Evolutionary conservation across 2,113 vertebrate species (phyloP), one percentile per base, ranked within the genome.

Genomic region (Leptocoma aspasia): DNA sequence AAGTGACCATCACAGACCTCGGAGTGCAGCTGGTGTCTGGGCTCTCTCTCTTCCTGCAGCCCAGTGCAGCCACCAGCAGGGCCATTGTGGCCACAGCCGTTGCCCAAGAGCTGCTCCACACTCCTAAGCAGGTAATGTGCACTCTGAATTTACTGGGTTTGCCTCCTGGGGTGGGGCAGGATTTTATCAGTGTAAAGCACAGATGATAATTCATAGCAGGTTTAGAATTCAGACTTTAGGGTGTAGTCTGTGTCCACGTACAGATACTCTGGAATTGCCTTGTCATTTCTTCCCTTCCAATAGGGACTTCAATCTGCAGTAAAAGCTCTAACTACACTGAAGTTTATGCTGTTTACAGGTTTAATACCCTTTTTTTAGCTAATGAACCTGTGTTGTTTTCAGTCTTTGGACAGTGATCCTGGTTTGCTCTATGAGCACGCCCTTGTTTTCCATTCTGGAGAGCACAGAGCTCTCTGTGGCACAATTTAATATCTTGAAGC

Each of bases 21-120:
- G 98, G 99, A 17, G 96, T 99, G 65, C 99, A 99, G 97, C 95
- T 99, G 79, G 99, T 99, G 92, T 98, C 99, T 0, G 99, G 99
- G 31, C 98, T 99, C 31, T 98, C 99, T 0, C 98, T 99, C 80
- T 97, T 97, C 87, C 98, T 99, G 57, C 98, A 99, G 92, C 98
- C 99, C 85, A 98, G 98, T 41, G 27, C 97, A 2, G 98, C 98
- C 44, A 98, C 98, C 93, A 98, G 97, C 97, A 97, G 96, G 76
- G 98, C 98, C 70, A 96, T 99, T 89, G 95, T 99, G 11, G 99
- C 99, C 9, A 99, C 99, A 13, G 95, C 98, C 1, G 92, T 97
- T 14, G 99, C 99, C 9, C 98, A 99, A 53, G 99, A 99, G 94
- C 97, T 99, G 65, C 98, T 99, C 31, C 99, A 98, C 23, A 98